Percentiles rank a stretch among this genome's conserved stretches.
Conservation (phyloP, 2,888 invertebrate species). For the Eupithecia centaureata region DNA sequence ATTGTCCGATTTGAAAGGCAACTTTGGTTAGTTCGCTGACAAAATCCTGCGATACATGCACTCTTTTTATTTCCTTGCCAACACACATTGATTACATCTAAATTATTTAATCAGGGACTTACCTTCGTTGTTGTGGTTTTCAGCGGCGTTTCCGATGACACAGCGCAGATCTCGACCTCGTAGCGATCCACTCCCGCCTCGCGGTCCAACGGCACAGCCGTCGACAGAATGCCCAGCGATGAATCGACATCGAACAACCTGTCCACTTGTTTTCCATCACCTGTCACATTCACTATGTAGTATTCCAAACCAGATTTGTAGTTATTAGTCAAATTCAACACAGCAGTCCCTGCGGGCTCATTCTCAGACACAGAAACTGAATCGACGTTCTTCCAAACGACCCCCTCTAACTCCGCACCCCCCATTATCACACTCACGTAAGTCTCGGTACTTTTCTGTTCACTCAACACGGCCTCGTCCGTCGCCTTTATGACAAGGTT, state of each 20-base stretch:
- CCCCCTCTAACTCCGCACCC: conserved; percentile 83
- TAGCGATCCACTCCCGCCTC: conserved; percentile 92
- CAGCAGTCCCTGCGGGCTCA: conserved; percentile 93
- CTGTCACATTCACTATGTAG: conserved; percentile 94
- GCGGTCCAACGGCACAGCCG: conserved; percentile 91
- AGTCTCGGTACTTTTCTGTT: conserved; percentile 93
- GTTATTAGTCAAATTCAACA: conserved; percentile 91
- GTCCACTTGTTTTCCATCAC: conserved; percentile 90
- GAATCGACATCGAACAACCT: conserved; percentile 96
- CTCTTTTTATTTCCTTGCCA: conserved; percentile 36
- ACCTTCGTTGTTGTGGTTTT: conserved; percentile 94
- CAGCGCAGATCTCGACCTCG: conserved; percentile 93
- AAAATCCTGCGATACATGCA: conserved; percentile 50
- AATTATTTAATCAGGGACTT: conserved; percentile 58
- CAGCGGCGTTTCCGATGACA: conserved; percentile 88
- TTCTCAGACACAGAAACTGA: conserved; percentile 94
- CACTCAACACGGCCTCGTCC: conserved; percentile 95
- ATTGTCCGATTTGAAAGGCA: conserved; percentile 62
- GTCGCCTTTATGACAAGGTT: conserved; percentile 94
- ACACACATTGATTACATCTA: conserved; percentile 23
- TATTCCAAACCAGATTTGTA: conserved; percentile 90
- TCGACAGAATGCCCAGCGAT: conserved; percentile 93
- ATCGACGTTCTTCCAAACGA: conserved; percentile 86
- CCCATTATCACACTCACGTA: conserved; percentile 92
- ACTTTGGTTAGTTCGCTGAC: conserved; percentile 52